Evolutionary conservation across 2,888 invertebrate species (phyloP), one percentile per base, ranked within the genome.

Genomic region (Drosophila prolongata): DNA sequence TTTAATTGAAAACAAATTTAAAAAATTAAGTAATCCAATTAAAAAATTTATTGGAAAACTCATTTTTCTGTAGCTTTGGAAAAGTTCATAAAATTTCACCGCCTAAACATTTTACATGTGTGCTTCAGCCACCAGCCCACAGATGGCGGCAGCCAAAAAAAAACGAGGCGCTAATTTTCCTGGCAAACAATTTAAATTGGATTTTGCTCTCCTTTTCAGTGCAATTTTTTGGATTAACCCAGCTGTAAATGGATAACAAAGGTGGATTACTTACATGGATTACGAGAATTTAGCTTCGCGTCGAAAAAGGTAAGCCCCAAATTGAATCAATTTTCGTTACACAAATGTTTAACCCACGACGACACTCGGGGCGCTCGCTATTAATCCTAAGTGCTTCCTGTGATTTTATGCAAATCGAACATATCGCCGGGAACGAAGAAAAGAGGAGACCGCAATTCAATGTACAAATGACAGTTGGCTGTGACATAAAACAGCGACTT

Each of bases 401-500:
- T 87, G 89, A 86, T 86, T 89, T 89, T 86, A 86, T 86, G 85
- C 86, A 86, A 86, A 86, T 86, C 67, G 75, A 75, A 86, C 78
- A 82, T 76, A 68, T 89, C 90, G 91, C 80, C 75, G 57, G 62
- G 1, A 24, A 30, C 35, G 34, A 44, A 50, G 44, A 11, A n/a
- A 2, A 13, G n/a, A 14, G 35, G 44, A 58, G 60, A 38, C 71
- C 67, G 74, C 70, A 64, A 78, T 89, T 85, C 83, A 89, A 79
- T 80, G 79, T 87, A 80, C 80, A 89, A 89, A 90, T 90, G 89
- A 90, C 89, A 87, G 89, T 90, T 90, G 85, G 79, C 85, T 89
- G 90, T 89, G 89, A 90, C 89, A 88, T 78, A 87, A 90, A 89
- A 90, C 90, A 89, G 89, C 85, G 77, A 60, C 79, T 81, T 85